These are phyloP conservation scores for Zaprionus obscuricornis DNA, from an alignment of 2,888 invertebrate species.

Conservation along the genomic window DNA sequence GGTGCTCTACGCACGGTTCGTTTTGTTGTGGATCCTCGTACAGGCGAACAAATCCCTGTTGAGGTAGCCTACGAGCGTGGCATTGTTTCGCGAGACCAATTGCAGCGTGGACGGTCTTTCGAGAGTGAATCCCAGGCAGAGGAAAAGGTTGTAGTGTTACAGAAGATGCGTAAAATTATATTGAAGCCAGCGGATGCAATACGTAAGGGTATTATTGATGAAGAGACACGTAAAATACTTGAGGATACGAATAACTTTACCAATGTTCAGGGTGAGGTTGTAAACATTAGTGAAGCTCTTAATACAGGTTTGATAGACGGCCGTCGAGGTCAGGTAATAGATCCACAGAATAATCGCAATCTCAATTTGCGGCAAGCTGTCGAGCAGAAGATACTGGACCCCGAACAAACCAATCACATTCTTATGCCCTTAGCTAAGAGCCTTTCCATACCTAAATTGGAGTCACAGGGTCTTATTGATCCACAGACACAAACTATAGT, in stretches of 20 bases:
- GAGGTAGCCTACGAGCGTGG: slow-evolving; percentile 92
- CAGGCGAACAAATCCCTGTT: slow-evolving; percentile 91
- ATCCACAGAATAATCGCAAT: slow-evolving; percentile 91
- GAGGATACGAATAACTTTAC: slow-evolving; percentile 86
- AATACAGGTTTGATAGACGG: slow-evolving; percentile 88
- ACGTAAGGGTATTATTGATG: slow-evolving; percentile 91
- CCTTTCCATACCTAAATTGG: slow-evolving; percentile 92
- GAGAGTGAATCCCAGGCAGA: slow-evolving; percentile 85
- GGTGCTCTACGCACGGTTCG: slow-evolving; percentile 88
- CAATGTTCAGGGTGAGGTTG: slow-evolving; percentile 85
- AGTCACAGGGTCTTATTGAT: slow-evolving; percentile 93
- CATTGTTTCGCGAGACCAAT: slow-evolving; percentile 85
- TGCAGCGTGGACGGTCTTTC: slow-evolving; percentile 74
- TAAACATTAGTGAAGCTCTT: slow-evolving; percentile 91
- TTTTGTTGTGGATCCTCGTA: slow-evolving; percentile 90
- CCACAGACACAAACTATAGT: slow-evolving; percentile 89
- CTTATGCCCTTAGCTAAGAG: slow-evolving; percentile 92
- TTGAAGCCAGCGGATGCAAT: slow-evolving; percentile 90
- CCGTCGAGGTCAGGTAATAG: slow-evolving; percentile 90
- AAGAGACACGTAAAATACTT: slow-evolving; percentile 89
- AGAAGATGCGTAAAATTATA: slow-evolving; percentile 91
- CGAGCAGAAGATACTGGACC: slow-evolving; percentile 91
- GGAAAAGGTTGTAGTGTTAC: slow-evolving; percentile 89
- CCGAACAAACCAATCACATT: slow-evolving; percentile 89
- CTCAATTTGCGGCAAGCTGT: slow-evolving; percentile 93